Percentiles rank a stretch among this genome's conserved stretches.
Conservation (phyloP, 2,888 invertebrate genomes). For the Rotaria magnacalcarata region DNA sequence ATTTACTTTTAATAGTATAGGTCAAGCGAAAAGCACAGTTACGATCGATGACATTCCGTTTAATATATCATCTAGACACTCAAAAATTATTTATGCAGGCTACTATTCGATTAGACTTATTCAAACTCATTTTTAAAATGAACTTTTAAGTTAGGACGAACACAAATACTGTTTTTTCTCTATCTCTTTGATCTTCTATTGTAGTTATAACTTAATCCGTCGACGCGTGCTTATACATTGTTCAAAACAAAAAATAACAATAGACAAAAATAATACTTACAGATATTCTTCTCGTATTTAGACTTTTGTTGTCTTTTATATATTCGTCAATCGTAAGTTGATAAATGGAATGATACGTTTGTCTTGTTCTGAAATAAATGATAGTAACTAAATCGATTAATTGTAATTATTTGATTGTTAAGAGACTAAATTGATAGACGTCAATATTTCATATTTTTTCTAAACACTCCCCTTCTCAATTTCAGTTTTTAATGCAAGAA, state of each 20-base stretch:
- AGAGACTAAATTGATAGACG: not conserved
- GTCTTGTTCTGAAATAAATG: slow-evolving; percentile 16
- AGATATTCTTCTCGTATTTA: not conserved
- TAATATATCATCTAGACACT: not conserved
- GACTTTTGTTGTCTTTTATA: not conserved
- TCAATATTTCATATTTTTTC: not conserved
- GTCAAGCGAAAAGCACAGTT: not conserved
- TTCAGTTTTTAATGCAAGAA: not conserved
- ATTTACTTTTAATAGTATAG: not conserved
- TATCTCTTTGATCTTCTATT: slow-evolving; percentile 21
- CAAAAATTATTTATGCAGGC: not conserved
- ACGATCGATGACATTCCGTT: not conserved
- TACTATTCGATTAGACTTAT: not conserved
- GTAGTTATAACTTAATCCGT: slow-evolving; percentile 2
- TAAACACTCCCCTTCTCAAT: not conserved
- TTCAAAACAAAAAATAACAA: slow-evolving; percentile 16
- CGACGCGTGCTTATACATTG: not conserved
- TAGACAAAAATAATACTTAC: not conserved
- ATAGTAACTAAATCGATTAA: not conserved
- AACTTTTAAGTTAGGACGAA: slow-evolving; percentile 13
- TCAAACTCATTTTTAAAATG: not conserved
- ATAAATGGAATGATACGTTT: slow-evolving; percentile 1
- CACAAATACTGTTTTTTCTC: not conserved
- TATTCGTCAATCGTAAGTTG: not conserved
- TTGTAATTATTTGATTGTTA: too few relatives aligned